Conservation (phyloP, 2,797 vertebrate genomes). For the Oreochromis grahami region DNA sequence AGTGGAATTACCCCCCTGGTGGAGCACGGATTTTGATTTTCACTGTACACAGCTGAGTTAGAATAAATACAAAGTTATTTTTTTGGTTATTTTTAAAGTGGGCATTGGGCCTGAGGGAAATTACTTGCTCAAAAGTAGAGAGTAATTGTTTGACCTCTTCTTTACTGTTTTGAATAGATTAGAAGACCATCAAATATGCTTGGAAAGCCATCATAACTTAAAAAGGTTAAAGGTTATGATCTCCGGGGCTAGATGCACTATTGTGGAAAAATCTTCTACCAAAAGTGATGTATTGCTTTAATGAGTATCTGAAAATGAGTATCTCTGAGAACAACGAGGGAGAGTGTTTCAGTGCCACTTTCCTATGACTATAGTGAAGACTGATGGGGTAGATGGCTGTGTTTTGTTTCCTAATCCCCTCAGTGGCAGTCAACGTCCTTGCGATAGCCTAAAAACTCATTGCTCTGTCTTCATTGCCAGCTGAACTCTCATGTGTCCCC, state of each 20-base stretch:
- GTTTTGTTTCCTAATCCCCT: constrained; percentile 11
- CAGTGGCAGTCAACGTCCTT: background rate
- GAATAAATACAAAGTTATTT: background rate
- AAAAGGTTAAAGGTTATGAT: background rate
- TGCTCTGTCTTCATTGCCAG: background rate
- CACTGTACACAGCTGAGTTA: background rate
- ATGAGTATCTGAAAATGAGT: constrained; percentile 5
- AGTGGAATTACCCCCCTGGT: background rate
- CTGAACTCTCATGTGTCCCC: background rate
- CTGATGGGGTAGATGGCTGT: constrained; percentile 5
- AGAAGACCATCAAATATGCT: background rate
- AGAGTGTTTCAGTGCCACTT: constrained; percentile 6
- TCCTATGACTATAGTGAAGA: background rate
- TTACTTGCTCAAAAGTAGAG: background rate
- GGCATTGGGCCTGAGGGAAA: background rate
- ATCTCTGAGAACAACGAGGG: constrained; percentile 12
- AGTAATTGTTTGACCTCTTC: background rate
- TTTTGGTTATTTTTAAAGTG: background rate
- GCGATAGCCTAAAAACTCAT: background rate
- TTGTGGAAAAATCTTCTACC: background rate
- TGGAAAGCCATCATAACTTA: background rate
- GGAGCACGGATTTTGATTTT: background rate
- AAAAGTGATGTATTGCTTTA: background rate
- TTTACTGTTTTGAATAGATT: background rate
- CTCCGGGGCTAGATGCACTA: background rate